phyloP scores from a whole-genome alignment of 2,113 vertebrate species.

The Setophaga kirtlandii region DNA sequence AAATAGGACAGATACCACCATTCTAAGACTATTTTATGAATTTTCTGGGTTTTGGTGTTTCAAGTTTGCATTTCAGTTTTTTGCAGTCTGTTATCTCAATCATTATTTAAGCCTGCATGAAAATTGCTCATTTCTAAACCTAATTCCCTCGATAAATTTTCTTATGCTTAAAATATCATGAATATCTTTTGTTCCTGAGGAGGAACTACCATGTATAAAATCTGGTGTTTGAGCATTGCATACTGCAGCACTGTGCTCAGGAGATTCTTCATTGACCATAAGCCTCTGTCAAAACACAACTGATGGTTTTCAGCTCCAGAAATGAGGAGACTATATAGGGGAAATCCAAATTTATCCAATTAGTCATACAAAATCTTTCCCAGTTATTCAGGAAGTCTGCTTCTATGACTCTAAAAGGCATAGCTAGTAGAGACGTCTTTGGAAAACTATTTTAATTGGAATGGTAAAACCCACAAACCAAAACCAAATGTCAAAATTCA shows the following conservation, averaged over 20 bases:
- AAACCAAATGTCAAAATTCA: neutral
- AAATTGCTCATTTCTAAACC: neutral
- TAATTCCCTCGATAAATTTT: neutral
- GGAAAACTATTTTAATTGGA: neutral
- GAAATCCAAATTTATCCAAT: conserved; percentile 35
- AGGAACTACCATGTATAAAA: neutral
- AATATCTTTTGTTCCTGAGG: neutral
- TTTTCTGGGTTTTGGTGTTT: neutral
- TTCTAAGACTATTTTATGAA: neutral
- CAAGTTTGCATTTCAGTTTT: neutral
- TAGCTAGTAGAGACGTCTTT: neutral
- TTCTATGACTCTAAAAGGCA: neutral
- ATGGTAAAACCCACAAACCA: neutral
- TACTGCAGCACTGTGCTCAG: neutral
- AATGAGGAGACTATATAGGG: neutral
- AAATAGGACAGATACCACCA: neutral
- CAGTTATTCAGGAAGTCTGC: conserved; percentile 2
- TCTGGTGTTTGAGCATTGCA: neutral
- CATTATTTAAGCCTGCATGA: neutral
- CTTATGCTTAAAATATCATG: neutral
- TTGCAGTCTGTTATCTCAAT: neutral
- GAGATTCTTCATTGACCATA: neutral
- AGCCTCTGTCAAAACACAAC: neutral
- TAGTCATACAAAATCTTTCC: conserved; percentile 23
- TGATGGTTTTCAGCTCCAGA: neutral